Evolutionary conservation across 2,113 vertebrate species (phyloP), one percentile per base, ranked within the genome.

Genomic region (Halcyon malimbica): DNA sequence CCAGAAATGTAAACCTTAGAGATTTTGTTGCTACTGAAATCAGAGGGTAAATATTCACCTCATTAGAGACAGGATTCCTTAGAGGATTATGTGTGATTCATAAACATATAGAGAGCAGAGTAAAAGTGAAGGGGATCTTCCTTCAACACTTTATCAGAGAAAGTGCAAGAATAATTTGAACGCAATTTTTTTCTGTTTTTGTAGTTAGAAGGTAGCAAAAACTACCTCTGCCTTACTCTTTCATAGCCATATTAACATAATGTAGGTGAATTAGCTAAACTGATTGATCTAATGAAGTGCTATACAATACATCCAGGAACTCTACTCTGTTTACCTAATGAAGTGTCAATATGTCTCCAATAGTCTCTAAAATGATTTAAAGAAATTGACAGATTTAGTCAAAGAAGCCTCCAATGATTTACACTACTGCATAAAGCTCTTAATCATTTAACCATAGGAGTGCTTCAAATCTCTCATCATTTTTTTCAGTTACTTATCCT

Each of bases 341-440:
- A 90, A 93, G 68, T 78, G 51, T 81, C 71, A 95, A 19, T 90
- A 83, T 59, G 28, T 51, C 88, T 93, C 73, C 77, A 90, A 84
- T 73, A 13, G 16, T 75, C n/a, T 39, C 83, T 64, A 77, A 65
- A 75, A 77, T 8, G 23, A 71, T 95, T 87, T 74, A 59, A 90
- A 94, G 46, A 79, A 95, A 70, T 77, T 65, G 46, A 77, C 54
- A 94, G 46, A 64, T 83, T 83, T 67, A 80, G 71, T 86, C 71
- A 89, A 95, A 90, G 78, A 37, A 51, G 11, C 12, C 18, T 88
- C 46, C 59, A 80, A 17, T 67, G 54, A 86, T 85, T 91, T 37
- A 70, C 4, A 10, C 7, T 26, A 33, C 64, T 63, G 12, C 28
- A 63, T 50, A 64, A 86, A 84, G 65, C 10, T 85, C 39, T 87